Conservation (phyloP, 2,113 vertebrate genomes). For the Puffinus mauretanicus region DNA sequence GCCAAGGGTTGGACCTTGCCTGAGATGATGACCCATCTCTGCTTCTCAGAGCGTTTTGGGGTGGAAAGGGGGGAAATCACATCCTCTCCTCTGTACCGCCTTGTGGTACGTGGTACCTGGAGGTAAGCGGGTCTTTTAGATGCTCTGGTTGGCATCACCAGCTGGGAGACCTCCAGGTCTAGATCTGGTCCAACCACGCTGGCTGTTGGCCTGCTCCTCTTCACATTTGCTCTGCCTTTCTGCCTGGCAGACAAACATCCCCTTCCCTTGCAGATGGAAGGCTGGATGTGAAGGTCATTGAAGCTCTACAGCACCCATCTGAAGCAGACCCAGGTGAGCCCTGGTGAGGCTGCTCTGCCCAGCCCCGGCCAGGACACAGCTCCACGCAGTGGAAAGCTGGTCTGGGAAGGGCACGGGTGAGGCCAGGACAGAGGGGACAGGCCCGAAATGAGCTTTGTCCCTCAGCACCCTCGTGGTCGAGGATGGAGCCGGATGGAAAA, state of each 20-base stretch:
- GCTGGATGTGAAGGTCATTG: conserved; percentile 75
- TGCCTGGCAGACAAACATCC: not conserved
- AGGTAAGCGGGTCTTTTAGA: not conserved
- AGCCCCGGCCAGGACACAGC: not conserved
- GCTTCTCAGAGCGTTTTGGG: not conserved
- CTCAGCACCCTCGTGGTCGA: not conserved
- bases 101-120: accelerated
- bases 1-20: not conserved
- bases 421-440: not conserved
- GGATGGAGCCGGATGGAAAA: not conserved
- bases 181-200: not conserved
- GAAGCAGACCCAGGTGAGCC: conserved; percentile 60
- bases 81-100: not conserved
- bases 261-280: conserved; percentile 70
- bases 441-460: not conserved
- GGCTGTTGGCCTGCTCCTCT: not conserved
- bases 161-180: not conserved
- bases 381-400: not conserved
- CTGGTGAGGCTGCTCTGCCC: not conserved
- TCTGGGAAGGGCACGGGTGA: not conserved
- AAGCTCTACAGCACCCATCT: conserved; percentile 69
- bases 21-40: not conserved
- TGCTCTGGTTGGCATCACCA: not conserved
- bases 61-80: not conserved
- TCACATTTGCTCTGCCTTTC: not conserved